Conservation (phyloP, 2,888 invertebrate genomes). For the Limenitis camilla region DNA sequence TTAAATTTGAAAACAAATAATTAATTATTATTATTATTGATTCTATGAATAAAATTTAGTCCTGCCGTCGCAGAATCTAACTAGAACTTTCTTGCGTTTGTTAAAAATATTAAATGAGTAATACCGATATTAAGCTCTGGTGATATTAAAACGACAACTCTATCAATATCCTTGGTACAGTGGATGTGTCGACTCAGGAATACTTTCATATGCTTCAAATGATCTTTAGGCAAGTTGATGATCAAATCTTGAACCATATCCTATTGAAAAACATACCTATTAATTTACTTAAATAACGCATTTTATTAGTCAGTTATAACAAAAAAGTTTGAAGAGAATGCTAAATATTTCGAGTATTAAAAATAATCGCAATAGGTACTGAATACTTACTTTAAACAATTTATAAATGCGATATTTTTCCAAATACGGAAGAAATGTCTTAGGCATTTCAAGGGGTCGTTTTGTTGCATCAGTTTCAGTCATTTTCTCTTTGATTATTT, state of each 20-base stretch:
- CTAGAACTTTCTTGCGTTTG: background rate
- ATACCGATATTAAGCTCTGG: constrained; percentile 53
- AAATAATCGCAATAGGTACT: no score
- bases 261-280: constrained; percentile 36
- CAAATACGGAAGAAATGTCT: constrained; percentile 76
- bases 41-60: no score
- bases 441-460: constrained; percentile 54
- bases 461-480: constrained; percentile 61
- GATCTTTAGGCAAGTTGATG: constrained; percentile 76
- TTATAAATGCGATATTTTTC: constrained; percentile 79
- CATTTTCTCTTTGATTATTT: no score
- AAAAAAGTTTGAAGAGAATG: no score
- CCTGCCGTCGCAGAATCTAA: no score
- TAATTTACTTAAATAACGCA: background rate
- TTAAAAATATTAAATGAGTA: background rate
- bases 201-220: constrained; percentile 76
- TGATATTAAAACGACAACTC: constrained; percentile 73
- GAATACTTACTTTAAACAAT: constrained; percentile 72
- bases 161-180: constrained; percentile 64
- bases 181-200: constrained; percentile 64
- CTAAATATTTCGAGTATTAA: no score
- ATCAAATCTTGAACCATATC: constrained; percentile 76
- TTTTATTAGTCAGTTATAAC: no score
- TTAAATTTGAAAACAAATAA: no score
- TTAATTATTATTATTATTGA: no score